These are phyloP conservation scores for Engystomops pustulosus DNA, from an alignment of 2,113 vertebrate species.

Conservation along the genomic window DNA sequence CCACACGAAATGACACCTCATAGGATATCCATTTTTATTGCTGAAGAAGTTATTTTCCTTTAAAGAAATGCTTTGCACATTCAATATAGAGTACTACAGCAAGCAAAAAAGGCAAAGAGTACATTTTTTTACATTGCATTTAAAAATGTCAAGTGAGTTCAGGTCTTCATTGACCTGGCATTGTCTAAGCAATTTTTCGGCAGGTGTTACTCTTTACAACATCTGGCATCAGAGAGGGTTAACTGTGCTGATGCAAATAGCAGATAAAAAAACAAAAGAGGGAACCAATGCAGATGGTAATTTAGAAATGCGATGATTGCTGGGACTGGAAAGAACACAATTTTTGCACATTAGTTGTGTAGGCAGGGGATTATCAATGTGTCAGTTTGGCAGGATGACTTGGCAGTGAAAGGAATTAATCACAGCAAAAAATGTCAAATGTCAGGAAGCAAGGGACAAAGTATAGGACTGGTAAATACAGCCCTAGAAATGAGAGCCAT, in stretches of 20 bases:
- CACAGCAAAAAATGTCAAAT: constrained; percentile 60
- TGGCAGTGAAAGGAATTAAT: constrained; percentile 58
- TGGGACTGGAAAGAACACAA: constrained; percentile 59
- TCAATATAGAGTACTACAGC: background rate
- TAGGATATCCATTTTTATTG: no score
- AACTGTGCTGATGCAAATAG: constrained; percentile 43
- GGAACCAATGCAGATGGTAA: constrained; percentile 58
- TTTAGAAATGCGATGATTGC: constrained; percentile 60
- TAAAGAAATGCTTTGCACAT: background rate
- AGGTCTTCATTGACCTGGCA: background rate
- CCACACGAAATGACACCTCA: no score
- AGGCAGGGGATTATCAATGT: constrained; percentile 60
- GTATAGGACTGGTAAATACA: constrained; percentile 60
- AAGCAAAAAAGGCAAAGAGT: background rate
- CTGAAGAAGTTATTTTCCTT: no score
- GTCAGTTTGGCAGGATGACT: constrained; percentile 57
- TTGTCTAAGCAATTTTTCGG: background rate
- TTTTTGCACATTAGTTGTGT: constrained; percentile 61
- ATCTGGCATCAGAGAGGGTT: constrained; percentile 41
- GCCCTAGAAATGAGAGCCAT: constrained; percentile 55
- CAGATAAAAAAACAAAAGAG: constrained; percentile 27
- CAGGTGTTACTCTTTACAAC: constrained; percentile 15
- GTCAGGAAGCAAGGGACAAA: constrained; percentile 59
- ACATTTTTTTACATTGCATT: no score
- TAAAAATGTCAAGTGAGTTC: background rate